These are phyloP conservation scores for Rhagium mordax DNA, from an alignment of 2,888 invertebrate genomes.

Conservation along the genomic window DNA sequence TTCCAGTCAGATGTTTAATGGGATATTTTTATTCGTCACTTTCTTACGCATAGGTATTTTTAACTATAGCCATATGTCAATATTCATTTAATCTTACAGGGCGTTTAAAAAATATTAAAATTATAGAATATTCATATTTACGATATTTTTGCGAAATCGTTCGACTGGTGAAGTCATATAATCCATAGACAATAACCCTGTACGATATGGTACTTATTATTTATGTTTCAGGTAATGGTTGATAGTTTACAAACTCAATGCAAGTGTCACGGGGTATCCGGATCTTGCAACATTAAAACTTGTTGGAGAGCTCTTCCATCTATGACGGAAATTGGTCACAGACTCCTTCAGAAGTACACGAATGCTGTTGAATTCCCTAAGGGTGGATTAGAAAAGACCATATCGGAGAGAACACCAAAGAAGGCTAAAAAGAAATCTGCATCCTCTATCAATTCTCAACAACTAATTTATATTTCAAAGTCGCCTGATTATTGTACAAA, in stretches of 20 bases:
- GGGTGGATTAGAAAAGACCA: conserved; percentile 41
- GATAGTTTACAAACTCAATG: conserved; percentile 77
- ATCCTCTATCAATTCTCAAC: conserved; percentile 71
- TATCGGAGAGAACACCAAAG: conserved; percentile 30
- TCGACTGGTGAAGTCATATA: too few species aligned
- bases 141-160: too few species aligned
- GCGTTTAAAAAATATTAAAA: too few species aligned
- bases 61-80: too few species aligned
- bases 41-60: too few species aligned
- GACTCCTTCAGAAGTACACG: conserved; percentile 75
- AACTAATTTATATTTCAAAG: conserved; percentile 83
- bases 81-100: too few species aligned
- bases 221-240: conserved; percentile 74
- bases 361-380: conserved; percentile 71
- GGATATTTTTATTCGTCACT: too few species aligned
- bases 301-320: conserved; percentile 85
- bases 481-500: conserved; percentile 89
- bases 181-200: too few species aligned
- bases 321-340: conserved; percentile 72
- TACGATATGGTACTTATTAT: too few species aligned
- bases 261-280: conserved; percentile 90
- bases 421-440: conserved; percentile 47
- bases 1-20: too few species aligned
- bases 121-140: too few species aligned
- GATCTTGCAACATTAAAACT: conserved; percentile 86